These are phyloP conservation scores for Hippoglossus stenolepis DNA, from an alignment of 2,113 vertebrate genomes.

Conservation along the genomic window DNA sequence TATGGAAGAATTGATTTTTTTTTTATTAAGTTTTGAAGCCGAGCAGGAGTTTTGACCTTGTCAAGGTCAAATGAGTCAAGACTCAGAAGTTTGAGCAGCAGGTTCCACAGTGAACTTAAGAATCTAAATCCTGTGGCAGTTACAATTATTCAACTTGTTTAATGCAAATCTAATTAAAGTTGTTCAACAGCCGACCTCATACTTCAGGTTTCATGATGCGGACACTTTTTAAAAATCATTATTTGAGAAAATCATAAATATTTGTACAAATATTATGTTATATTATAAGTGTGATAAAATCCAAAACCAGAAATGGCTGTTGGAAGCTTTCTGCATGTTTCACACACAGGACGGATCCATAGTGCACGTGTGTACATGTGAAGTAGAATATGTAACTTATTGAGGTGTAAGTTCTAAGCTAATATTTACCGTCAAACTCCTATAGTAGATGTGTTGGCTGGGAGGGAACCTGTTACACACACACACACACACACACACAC, in stretches of 20 bases:
- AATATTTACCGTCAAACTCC: constrained; percentile 12
- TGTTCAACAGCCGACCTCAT: too few species aligned
- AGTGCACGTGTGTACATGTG: neutral
- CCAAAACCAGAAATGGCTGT: too few species aligned
- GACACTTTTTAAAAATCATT: too few species aligned
- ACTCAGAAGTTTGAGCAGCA: constrained; percentile 14
- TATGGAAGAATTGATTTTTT: neutral
- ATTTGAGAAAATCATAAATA: too few species aligned
- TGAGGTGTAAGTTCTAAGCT: neutral
- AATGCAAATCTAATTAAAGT: too few species aligned
- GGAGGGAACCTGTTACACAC: neutral
- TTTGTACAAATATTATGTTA: too few species aligned
- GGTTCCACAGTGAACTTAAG: neutral
- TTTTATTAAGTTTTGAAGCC: neutral
- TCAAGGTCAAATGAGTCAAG: constrained; percentile 36
- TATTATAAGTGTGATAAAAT: too few species aligned
- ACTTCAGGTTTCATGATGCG: too few species aligned
- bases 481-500: neutral
- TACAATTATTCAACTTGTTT: too few species aligned
- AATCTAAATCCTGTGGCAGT: neutral
- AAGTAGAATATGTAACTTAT: too few species aligned
- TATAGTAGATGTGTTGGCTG: neutral
- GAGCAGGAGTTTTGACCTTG: constrained; percentile 11
- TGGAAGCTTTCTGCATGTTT: too few species aligned
- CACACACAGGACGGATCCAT: neutral